Percentiles rank a stretch among this genome's conserved stretches.
Evolutionary conservation across 2,797 vertebrate genomes (phyloP).

Genomic region (Sebastes trivittatus): DNA sequence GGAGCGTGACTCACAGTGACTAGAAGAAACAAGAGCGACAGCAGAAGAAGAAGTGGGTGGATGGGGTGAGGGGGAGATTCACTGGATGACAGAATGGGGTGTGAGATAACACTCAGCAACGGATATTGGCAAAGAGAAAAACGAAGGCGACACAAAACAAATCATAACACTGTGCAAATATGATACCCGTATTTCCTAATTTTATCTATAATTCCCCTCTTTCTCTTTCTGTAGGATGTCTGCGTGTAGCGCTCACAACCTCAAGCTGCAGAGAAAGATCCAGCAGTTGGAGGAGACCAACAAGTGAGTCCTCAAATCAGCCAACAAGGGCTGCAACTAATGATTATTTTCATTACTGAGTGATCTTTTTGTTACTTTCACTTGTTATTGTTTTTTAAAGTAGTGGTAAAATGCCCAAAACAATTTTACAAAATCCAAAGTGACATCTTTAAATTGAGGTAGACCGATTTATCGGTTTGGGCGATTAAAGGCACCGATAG

Average conservation of each 20-base stretch:
- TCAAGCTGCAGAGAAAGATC: slow-evolving; percentile 92
- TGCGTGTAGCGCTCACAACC: slow-evolving; percentile 88
- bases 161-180: not conserved
- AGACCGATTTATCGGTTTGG: too few species aligned
- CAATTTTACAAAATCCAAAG: not conserved
- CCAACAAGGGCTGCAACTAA: not conserved
- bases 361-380: not conserved
- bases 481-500: too few species aligned
- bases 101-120: slow-evolving; percentile 16
- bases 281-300: slow-evolving; percentile 92
- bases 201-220: not conserved
- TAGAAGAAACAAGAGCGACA: not conserved
- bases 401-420: too few species aligned
- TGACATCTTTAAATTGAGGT: not conserved
- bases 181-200: not conserved
- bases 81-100: slow-evolving; percentile 19
- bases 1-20: slow-evolving; percentile 27
- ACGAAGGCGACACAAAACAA: not conserved
- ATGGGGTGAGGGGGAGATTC: not conserved
- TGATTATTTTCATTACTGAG: not conserved
- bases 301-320: slow-evolving; percentile 81
- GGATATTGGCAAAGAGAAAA: slow-evolving; percentile 33
- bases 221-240: slow-evolving; percentile 85
- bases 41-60: not conserved
- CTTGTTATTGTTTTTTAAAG: not conserved